Base-by-base conservation (phyloP, 2,888 invertebrate species). In the Lithodes maja region DNA sequence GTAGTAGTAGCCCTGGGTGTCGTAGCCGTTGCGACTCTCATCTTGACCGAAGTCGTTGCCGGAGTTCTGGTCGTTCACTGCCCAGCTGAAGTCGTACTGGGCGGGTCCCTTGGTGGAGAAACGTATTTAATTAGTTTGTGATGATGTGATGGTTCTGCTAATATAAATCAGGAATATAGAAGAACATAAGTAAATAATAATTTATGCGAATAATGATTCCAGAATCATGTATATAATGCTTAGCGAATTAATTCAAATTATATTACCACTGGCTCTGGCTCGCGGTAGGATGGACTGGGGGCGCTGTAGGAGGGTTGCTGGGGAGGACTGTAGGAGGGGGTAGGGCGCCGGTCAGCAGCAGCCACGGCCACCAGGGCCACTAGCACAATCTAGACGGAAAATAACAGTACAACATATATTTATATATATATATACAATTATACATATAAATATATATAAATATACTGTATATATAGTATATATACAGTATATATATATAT, bases 11-110 rank as follows among this genome's bases (percentile, higher is more conserved):
- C 89, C 89, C 53, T 81, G 55, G 54, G 83, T 86, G 69, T 55
- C n/a, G 78, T 89, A 71, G 49, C 89, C 89, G 78, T 89, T 52
- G 53, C 96, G 94, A 93, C 95, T 95, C 93, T 96, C 96, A 83
- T 95, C 95, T 93, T 96, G 96, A 0, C 95, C 96, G 92, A 96
- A 96, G 93, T 96, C 95, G 78, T 95, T 93, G 78, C 94, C 95
- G 12, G 94, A 94, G 0, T 93, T 94, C 93, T 95, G 95, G 53
- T 85, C 79, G 93, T 95, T 95, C 15, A 96, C 95, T 92, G 95
- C 95, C 93, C 96, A 96, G 0, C 95, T 95, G 93, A 95, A 96
- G 92, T 95, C 95, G 93, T 96, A 85, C 78, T 68, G 49, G 52
- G 78, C 17, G 17, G 61, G 79, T 9, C 79, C 69, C 74, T 71